phyloP scores from a whole-genome alignment of 2,113 vertebrate species.

The Riparia riparia region DNA sequence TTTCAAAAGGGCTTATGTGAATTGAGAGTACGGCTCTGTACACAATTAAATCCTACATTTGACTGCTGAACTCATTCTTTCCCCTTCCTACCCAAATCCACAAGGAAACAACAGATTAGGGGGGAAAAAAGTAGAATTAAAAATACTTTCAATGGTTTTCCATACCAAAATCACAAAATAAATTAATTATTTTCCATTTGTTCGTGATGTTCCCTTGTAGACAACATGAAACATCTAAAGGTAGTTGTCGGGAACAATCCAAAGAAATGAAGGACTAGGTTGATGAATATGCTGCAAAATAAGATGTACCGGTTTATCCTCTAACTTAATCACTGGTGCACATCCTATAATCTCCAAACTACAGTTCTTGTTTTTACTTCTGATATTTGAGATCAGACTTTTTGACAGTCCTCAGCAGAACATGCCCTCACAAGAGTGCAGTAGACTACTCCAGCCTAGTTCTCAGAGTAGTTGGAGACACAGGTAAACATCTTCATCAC shows the following conservation, averaged over 20 bases:
- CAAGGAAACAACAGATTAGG: neutral
- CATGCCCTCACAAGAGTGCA: neutral
- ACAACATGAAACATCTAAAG: neutral
- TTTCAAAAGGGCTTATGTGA: conserved; percentile 57
- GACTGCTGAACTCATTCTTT: conserved; percentile 15
- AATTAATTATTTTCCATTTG: neutral
- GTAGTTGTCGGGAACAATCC: neutral
- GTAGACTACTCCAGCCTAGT: neutral
- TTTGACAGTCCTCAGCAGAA: neutral
- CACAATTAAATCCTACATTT: conserved; percentile 14
- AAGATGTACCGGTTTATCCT: neutral
- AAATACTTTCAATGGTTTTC: neutral
- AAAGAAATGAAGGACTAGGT: neutral
- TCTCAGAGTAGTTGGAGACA: neutral
- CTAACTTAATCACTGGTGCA: neutral
- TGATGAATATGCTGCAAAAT: neutral
- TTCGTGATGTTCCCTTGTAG: neutral
- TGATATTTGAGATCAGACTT: neutral
- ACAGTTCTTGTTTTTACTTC: neutral
- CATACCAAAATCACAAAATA: neutral
- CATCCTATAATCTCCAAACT: neutral
- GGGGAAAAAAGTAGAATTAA: fast-evolving
- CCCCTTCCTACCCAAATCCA: neutral
- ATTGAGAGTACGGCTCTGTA: conserved; percentile 16
- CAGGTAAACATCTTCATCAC: neutral